These are phyloP conservation scores for Tragelaphus strepsiceros DNA, from an alignment of 2,113 vertebrate species.

Conservation along the genomic window DNA sequence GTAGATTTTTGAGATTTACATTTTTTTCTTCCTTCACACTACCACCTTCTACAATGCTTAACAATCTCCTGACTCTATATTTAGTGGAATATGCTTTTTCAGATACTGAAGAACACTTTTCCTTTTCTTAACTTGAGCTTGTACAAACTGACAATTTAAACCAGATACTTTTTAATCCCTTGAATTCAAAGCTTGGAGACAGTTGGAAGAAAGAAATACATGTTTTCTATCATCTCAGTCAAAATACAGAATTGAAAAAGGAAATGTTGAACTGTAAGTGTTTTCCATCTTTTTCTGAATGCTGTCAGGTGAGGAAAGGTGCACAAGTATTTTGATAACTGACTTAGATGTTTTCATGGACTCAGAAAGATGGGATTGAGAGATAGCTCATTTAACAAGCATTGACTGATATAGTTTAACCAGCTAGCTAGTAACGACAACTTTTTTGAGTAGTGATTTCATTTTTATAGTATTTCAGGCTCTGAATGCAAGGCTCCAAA, in stretches of 20 bases:
- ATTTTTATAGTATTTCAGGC: conserved; percentile 2
- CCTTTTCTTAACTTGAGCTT: conserved; percentile 23
- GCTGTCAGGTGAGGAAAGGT: neutral
- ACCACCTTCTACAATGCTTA: neutral
- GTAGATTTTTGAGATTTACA: neutral
- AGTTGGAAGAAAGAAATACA: conserved; percentile 25
- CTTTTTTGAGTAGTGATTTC: neutral
- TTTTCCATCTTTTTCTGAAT: conserved; percentile 37
- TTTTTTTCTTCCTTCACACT: neutral
- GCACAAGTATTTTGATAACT: conserved; percentile 18
- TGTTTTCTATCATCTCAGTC: conserved; percentile 39
- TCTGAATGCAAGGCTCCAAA: neutral
- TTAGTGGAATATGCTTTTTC: neutral
- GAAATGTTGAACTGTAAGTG: conserved; percentile 11
- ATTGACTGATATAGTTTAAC: conserved; percentile 23
- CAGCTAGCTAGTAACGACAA: neutral
- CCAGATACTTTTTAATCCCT: conserved; percentile 42
- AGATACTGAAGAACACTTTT: conserved; percentile 7
- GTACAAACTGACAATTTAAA: conserved; percentile 48
- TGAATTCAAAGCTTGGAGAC: conserved; percentile 50
- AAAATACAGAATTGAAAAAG: conserved; percentile 46
- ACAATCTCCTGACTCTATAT: neutral
- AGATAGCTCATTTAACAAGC: neutral
- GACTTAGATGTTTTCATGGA: conserved; percentile 21
- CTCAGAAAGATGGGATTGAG: neutral